Percentiles rank a stretch among this genome's conserved stretches.
Conservation (phyloP, 2,888 invertebrate species). For the Branchellion lobata region DNA sequence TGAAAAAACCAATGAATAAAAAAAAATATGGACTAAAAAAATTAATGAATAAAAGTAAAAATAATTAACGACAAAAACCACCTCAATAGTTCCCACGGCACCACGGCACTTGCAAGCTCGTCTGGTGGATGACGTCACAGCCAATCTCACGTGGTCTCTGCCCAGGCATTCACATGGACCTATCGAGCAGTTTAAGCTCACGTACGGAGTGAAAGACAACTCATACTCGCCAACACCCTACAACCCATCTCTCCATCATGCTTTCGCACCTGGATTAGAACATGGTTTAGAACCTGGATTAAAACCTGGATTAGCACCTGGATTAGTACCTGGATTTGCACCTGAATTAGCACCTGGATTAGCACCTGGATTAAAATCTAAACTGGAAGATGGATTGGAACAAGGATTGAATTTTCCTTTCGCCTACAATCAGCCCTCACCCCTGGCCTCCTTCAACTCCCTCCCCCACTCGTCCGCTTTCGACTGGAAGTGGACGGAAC, state of each 20-base stretch:
- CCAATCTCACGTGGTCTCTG: constrained; percentile 5
- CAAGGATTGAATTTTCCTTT: too few relatives aligned
- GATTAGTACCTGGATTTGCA: not conserved
- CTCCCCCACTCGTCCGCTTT: too few relatives aligned
- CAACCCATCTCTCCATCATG: not conserved
- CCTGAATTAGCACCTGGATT: not conserved
- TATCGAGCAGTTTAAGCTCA: constrained; percentile 18
- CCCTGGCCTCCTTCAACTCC: too few relatives aligned
- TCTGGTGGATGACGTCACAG: constrained; percentile 14
- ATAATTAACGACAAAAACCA: too few relatives aligned
- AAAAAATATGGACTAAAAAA: too few relatives aligned
- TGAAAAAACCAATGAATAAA: too few relatives aligned
- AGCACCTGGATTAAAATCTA: too few relatives aligned
- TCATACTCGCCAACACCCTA: not conserved
- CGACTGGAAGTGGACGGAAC: too few relatives aligned
- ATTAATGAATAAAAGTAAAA: too few relatives aligned
- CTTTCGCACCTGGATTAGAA: not conserved
- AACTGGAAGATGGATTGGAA: too few relatives aligned
- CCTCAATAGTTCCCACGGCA: constrained; percentile 11
- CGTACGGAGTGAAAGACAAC: not conserved
- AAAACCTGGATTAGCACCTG: not conserved
- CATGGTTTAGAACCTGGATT: not conserved
- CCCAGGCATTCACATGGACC: constrained; percentile 24
- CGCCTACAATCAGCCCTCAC: too few relatives aligned
- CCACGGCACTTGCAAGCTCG: constrained; percentile 20